Evolutionary conservation across 2,113 vertebrate genomes (phyloP), one percentile per base, ranked within the genome.

Genomic region (Centrocercus urophasianus): DNA sequence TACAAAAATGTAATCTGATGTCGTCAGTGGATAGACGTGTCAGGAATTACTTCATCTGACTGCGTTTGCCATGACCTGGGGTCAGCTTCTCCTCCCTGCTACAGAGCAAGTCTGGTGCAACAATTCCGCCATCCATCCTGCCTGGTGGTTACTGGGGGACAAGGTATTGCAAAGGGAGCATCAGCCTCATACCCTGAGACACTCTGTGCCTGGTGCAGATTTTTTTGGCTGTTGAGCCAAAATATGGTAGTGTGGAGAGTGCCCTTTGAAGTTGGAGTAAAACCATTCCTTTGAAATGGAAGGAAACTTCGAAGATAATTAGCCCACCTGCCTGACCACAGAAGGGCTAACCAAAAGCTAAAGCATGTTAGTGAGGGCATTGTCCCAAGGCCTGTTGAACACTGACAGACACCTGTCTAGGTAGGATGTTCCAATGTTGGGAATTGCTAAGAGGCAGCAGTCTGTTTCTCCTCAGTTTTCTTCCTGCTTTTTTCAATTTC

Each of bases 21-120:
- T 57, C 0, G 0, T 28, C 50, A 65, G 48, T 34, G 70, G 32
- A 19, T 30, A 72, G 43, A 4, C 0, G 0, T 60, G 14, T 47
- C 3, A 2, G 27, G 13, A 59, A 56, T 50, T 81, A 56, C 32
- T 78, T 86, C 2, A 2, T 38, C 57, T 75, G 86, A 13, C 34
- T 64, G 13, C 34, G n/a, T 67, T 90, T 78, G 30, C 43, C 52
- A 28, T 10, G 74, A 10, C 65, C 90, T 0, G 0, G 6, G 59
- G 43, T 13, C 43, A 73, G 24, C 11, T 75, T 90, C 80, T 87
- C 20, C 22, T 87, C 57, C 18, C 56, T 2, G 2, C 83, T 74
- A 34, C 1, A 17, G 64, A 63, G 27, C 45, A 81, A 64, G 30
- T 60, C 47, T 71, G 57, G 83, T 63, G 8, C 7, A 38, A 74